Evolutionary conservation across 2,888 invertebrate species (phyloP), one percentile per base, ranked within the genome.

Genomic region (Magallana nippona): DNA sequence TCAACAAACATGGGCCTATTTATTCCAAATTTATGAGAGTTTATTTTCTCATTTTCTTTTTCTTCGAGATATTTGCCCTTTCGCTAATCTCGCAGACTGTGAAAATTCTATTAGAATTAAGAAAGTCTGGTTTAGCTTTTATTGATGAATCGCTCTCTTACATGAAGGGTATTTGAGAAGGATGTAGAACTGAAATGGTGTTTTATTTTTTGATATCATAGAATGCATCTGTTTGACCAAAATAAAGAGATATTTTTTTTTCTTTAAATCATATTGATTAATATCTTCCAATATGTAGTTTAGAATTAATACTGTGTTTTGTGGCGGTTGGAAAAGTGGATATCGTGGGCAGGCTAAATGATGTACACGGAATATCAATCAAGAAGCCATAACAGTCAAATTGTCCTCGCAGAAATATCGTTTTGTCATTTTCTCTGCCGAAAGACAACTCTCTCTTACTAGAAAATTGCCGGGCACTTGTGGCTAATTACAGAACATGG

Each of bases 371-470:
- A 71, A 22, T 71, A 71, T 71, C 71, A 71, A 71, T 71, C 71
- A 71, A 15, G 27, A 27, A 71, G 71, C 17, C 71, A 27, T 27
- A 71, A 71, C 15, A 71, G 71, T 71, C 71, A 71, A 71, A 32
- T 71, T 71, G 22, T 71, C 71, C 71, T 27, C 71, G 27, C 71
- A 27, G 32, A 71, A 71, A 71, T 60, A 79, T 79, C 79, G 57
- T 57, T 79, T 79, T 57, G 58, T 27, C 44, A 82, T 57, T 82
- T 58, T 57, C 78, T 82, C 78, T 58, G 57, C 60, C 58, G n/a
- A 78, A 82, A 82, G 82, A 82, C 79, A 83, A 83, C 80, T 83
- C 79, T 56, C 62, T 80, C 62, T 80, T 83, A 83, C 80, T 71
- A 83, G 83, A 80, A 83, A 83, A 83, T 83, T 83, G 79, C 22